Evolutionary conservation across 2,888 invertebrate species (phyloP), one percentile per base, ranked within the genome.

Genomic region (Vesta saturnalis): DNA sequence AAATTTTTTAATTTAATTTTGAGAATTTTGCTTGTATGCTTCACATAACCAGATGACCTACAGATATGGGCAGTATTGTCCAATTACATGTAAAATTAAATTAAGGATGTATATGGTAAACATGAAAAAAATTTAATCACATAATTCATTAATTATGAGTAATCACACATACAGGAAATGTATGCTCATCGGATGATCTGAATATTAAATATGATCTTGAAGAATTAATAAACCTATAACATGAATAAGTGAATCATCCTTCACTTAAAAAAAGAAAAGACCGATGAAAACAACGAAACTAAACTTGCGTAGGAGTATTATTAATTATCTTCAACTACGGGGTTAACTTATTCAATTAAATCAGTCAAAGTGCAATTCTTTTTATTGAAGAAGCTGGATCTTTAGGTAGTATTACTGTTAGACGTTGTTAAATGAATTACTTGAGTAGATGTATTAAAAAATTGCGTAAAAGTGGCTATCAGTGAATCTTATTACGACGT

Each of bases 401-500:
- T n/a, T 19, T 30, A 56, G 30, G 18, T 59, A 46, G 19, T 16
- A 21, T 16, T 19, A 12, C 10, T n/a, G 12, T n/a, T 1, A 57
- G 35, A 18, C 21, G 39, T 5, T 46, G n/a, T 18, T 59, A 30
- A 21, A 8, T 46, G 1, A 22, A 47, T 46, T 18, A 14, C 14
- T 72, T 5, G 19, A 52, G 19, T 18, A 18, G 18, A 4, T n/a
- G 8, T n/a, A n/a, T n/a, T n/a, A 6, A 15, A 52, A 52, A 52
- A 12, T 19, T 19, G 5, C 3, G 52, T 52, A 6, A 78, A 76
- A 74, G 79, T 77, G 77, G 78, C 76, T 70, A 60, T 73, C 64
- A 61, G 71, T 12, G 78, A 76, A 74, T 79, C 77, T 23, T 73
- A 78, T 56, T 82, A 81, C 81, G 81, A 81, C 76, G 76, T 80